Base-by-base conservation (phyloP, 1,140 invertebrate species). In the Cyphomyrmex costatus region DNA sequence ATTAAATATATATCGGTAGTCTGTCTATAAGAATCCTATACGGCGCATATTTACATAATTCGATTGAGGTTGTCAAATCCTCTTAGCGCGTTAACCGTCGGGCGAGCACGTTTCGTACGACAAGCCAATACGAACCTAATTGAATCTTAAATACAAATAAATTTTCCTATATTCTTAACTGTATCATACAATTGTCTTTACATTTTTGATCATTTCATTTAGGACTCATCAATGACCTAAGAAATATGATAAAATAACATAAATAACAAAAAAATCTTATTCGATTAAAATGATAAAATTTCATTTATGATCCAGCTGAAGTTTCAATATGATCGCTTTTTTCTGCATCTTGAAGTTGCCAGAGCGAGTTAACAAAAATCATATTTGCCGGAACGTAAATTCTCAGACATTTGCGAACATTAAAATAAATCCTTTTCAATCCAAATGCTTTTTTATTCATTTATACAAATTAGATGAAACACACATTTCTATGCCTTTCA, bases 1-100 rank as follows among this genome's bases (percentile, higher is more conserved):
- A 83, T 83, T 74, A 83, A 82, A 83, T 74, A 82, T 46, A 46
- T 60, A 82, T 82, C 51, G 42, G n/a, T 73, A 33, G 8, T 80
- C 10, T 78, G 56, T 16, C 71, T 88, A 71, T 36, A 49, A 49
- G 19, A 56, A 10, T 83, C 71, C 63, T 63, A 70, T 53, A 51
- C 73, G 63, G 33, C n/a, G 36, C 21, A n/a, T 91, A 91, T 91
- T 85, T 91, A 91, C 90, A 91, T 58, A 76, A 82, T 68, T 68
- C 65, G 21, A 82, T 61, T 24, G 24, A 63, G 5, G 71, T 30
- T 30, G 61, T 53, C 68, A 19, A 60, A 60, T 1, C 19, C 36
- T 61, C 53, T 60, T 14, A 24, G 16, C 12, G 10, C 10, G 33
- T 27, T 30, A 46, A 73, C 19, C 24, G 19, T 60, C 68, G 68